Percentiles rank a stretch among this genome's conserved stretches.
phyloP scores from a whole-genome alignment of 1,140 invertebrate species.

The Zaprionus vittiger region DNA sequence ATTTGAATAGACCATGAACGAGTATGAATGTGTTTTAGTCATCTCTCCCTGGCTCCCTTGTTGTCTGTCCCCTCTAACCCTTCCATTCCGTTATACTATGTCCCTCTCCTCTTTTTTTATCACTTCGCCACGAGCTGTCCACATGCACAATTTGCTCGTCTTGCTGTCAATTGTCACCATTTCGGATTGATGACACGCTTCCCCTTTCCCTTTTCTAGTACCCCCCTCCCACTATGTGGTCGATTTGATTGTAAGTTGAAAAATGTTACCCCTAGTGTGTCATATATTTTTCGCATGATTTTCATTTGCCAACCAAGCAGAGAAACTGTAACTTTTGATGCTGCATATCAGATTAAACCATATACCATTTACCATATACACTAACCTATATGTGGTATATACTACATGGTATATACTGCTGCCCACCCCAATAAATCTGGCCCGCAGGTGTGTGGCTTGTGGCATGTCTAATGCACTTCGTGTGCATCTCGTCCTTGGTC shows the following conservation, averaged over 20 bases:
- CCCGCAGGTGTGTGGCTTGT: slow-evolving; percentile 8
- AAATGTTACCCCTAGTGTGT: slow-evolving; percentile 28
- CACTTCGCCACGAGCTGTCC: slow-evolving; percentile 41
- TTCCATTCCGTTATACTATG: neutral
- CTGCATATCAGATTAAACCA: neutral
- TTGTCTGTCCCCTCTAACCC: neutral
- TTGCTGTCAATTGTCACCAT: slow-evolving; percentile 73
- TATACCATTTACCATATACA: neutral
- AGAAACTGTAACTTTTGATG: slow-evolving; percentile 23
- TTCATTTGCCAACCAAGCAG: slow-evolving; percentile 19
- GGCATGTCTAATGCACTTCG: slow-evolving; percentile 10
- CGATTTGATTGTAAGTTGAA: slow-evolving; percentile 9
- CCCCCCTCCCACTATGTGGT: neutral
- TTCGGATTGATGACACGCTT: slow-evolving; percentile 65
- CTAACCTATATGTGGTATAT: neutral
- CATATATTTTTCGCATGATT: slow-evolving; percentile 44
- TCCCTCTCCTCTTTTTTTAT: slow-evolving; percentile 34
- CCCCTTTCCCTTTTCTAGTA: neutral
- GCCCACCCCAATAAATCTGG: neutral
- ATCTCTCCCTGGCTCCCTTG: neutral
- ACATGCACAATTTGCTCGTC: slow-evolving; percentile 46
- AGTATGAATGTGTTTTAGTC: slow-evolving; percentile 28
- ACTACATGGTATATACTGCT: neutral
- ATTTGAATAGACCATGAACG: slow-evolving; percentile 61
- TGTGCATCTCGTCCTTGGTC: neutral